A percentile compares a stretch with the other conserved stretches of the same genome.
These are phyloP conservation scores for Creontiades dilutus DNA, from an alignment of 2,888 invertebrate species.

Conservation along the genomic window DNA sequence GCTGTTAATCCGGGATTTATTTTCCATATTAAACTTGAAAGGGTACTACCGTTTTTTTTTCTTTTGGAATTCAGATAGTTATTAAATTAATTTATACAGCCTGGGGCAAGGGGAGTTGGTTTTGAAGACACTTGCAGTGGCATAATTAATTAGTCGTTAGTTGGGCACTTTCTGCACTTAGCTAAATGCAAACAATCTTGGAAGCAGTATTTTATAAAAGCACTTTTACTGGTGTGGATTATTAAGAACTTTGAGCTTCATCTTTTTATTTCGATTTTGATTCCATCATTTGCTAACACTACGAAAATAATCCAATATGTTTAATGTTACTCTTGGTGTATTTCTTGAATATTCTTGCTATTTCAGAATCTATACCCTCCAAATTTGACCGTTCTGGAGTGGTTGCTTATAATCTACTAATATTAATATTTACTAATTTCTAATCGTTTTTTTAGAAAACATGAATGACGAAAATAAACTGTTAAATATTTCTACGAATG, in stretches of 20 bases:
- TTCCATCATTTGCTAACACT: not conserved
- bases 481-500: no score
- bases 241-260: not conserved
- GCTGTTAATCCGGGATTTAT: not conserved
- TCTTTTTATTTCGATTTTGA: not conserved
- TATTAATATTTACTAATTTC: not conserved
- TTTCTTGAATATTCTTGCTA: not conserved
- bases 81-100: not conserved
- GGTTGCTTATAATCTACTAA: not conserved
- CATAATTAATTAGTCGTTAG: slow-evolving; percentile 28
- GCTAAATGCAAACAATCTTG: not conserved
- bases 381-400: not conserved
- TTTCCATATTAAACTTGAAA: not conserved
- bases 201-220: slow-evolving; percentile 23
- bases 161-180: slow-evolving; percentile 36
- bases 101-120: slow-evolving; percentile 3
- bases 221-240: slow-evolving; percentile 36
- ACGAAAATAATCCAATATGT: not conserved
- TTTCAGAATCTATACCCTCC: not conserved
- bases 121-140: slow-evolving; percentile 41
- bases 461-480: no score
- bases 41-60: not conserved
- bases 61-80: no score
- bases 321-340: not conserved
- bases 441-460: no score